phyloP scores from a whole-genome alignment of 1,140 invertebrate genomes.

The Drosophila virilis region DNA sequence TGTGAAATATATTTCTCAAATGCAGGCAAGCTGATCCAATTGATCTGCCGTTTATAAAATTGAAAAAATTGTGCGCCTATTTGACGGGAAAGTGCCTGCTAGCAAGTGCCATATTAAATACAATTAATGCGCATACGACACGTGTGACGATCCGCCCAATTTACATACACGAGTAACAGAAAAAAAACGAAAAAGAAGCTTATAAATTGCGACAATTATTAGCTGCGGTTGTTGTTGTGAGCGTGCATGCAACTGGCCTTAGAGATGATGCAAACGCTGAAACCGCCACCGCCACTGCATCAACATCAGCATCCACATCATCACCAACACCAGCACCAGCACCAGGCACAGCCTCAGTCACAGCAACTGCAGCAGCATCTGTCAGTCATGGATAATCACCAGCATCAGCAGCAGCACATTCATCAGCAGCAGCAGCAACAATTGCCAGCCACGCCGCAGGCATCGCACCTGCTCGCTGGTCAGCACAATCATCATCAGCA shows the following conservation, averaged over 20 bases:
- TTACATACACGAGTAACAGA: neutral
- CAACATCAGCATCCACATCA: slow-evolving; percentile 71
- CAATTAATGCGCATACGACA: slow-evolving; percentile 45
- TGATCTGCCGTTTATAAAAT: neutral
- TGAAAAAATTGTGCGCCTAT: slow-evolving; percentile 7
- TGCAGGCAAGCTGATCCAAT: neutral
- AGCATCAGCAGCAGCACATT: slow-evolving; percentile 60
- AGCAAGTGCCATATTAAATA: slow-evolving; percentile 13
- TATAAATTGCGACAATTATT: slow-evolving; percentile 18
- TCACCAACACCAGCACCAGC: slow-evolving; percentile 37
- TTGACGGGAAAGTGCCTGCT: slow-evolving; percentile 21
- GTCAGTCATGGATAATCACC: slow-evolving; percentile 76
- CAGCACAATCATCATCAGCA: slow-evolving; percentile 68
- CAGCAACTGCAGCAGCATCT: slow-evolving; percentile 57
- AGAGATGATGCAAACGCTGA: slow-evolving; percentile 84
- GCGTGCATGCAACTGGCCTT: slow-evolving; percentile 59
- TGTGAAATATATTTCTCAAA: neutral
- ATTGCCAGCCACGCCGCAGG: slow-evolving; percentile 85
- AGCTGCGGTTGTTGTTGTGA: slow-evolving; percentile 15
- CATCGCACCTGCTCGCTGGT: slow-evolving; percentile 81
- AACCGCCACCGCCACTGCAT: slow-evolving; percentile 79
- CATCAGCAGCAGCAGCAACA: slow-evolving; percentile 73
- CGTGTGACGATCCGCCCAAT: slow-evolving; percentile 45
- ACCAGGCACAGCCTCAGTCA: slow-evolving; percentile 28
- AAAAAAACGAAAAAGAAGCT: slow-evolving; percentile 1